Percentiles rank a stretch among this genome's conserved stretches.
phyloP scores from a whole-genome alignment of 2,113 vertebrate species.

The Oncorhynchus masou region DNA sequence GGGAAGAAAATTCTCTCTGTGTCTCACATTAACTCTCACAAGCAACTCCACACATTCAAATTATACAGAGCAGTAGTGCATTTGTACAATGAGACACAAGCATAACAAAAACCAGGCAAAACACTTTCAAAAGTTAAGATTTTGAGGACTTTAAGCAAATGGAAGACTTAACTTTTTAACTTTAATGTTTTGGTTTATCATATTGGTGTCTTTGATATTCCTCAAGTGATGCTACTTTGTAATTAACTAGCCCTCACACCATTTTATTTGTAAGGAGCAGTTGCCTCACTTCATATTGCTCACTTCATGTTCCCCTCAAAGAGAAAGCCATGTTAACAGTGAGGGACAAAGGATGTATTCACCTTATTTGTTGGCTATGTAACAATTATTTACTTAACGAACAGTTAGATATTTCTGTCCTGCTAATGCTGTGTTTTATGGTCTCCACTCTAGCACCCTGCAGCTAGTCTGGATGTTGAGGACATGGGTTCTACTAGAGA shows the following conservation, averaged over 20 bases:
- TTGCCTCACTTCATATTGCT: not conserved
- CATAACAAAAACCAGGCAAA: not conserved
- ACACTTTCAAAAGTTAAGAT: not conserved
- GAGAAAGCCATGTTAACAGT: constrained; percentile 44
- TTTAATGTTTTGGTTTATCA: not conserved
- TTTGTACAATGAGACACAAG: not conserved
- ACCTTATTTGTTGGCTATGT: no score
- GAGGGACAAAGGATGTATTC: no score
- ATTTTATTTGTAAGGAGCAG: not conserved
- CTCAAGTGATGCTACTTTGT: not conserved
- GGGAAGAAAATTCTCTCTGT: not conserved
- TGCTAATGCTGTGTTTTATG: no score
- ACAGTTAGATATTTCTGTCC: no score
- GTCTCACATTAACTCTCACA: not conserved
- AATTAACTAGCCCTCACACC: constrained; percentile 1
- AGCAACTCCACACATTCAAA: not conserved
- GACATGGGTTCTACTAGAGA: no score
- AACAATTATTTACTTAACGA: no score
- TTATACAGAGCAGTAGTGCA: not conserved
- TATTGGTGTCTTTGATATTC: not conserved
- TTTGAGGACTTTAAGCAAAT: not conserved
- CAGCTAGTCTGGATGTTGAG: no score
- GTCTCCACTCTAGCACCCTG: no score
- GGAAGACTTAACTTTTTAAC: not conserved
- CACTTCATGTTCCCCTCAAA: constrained; percentile 20